Evolutionary conservation across 2,888 invertebrate genomes (phyloP), one percentile per base, ranked within the genome.

Genomic region (Venusia cambrica): DNA sequence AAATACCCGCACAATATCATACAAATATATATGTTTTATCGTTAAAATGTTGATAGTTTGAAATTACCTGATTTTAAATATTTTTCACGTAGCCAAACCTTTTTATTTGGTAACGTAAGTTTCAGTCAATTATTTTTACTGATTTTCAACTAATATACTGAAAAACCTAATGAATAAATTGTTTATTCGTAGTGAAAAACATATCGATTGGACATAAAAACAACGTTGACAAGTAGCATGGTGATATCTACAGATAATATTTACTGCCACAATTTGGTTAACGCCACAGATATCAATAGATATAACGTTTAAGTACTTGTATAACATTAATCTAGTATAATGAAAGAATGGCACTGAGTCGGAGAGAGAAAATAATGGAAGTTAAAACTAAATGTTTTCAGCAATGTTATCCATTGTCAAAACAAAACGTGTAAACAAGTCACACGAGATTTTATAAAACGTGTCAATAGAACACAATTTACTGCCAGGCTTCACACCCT

Each of bases 311-410:
- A 44, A 44, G 43, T 44, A 44, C 43, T 38, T 38, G 16, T 14
- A 19, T 31, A 33, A 26, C 20, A 35, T 35, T 20, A 38, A 10
- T 31, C 22, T 35, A 40, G 31, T 24, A 22, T 35, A 27, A 35
- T 31, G 26, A 22, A 21, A 27, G 40, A 30, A 40, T 40, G 40
- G 40, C 40, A 40, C 40, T 35, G 40, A 40, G 18, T 36, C 31
- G 40, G 52, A 60, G 57, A 39, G 41, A 41, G 42, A 40, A 53
- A 30, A 40, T 38, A 36, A 40, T 34, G 38, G 37, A 32, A 32
- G n/a, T n/a, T 14, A 36, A 14, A 5, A 29, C 27, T 32, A 29
- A 35, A 31, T 40, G 35, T 17, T 16, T 22, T 27, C 5, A 27
- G 32, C 24, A 35, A 36, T 39, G 42, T 38, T 38, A 45, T 41